Base-by-base conservation (phyloP, 2,888 invertebrate species). In the Merodon equestris region DNA sequence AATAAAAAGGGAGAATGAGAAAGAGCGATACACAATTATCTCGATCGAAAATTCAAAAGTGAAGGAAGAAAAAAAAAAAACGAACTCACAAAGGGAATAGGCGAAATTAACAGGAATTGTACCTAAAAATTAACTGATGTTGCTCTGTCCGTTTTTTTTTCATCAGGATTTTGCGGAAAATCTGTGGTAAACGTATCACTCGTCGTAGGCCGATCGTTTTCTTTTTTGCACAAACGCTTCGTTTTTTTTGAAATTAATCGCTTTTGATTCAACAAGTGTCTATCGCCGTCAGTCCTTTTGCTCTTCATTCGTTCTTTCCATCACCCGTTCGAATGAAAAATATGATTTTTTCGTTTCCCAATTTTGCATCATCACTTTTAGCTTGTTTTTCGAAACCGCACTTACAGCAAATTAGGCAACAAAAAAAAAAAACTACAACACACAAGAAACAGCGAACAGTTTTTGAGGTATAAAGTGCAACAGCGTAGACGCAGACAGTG, bases 31-130 rank as follows among this genome's bases (percentile, higher is more conserved):
- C 73, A 73, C 68, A 73, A 48, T 68, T 57, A 77, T 73, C 63
- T 77, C 45, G 56, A 72, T 72, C 63, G 40, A 56, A 68, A 27
- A 27, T 27, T 42, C 38, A 17, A 51, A 19, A 51, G n/a, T n/a
- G n/a, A n/a, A n/a, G n/a, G n/a, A 27, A 27, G 68, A 53, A 79
- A 74, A 74, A 79, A 79, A 79, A 74, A 68, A 68, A 79, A 74
- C 68, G 74, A 56, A 60, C 60, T 27, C 27, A 50, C 14, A 54
- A 40, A 10, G 18, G 27, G 17, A 61, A 47, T 48, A 67, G 10
- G 7, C 2, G 40, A 79, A 70, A 60, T 79, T 73, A 68, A 47
- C 51, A 74, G 68, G 67, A 77, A 68, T 77, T 53, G 67, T 67
- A 67, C 2, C 27, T 27, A 57, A 44, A 72, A 38, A 18, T 60